Evolutionary conservation across 2,797 vertebrate genomes (phyloP).

Genomic region (Galago senegalensis): DNA sequence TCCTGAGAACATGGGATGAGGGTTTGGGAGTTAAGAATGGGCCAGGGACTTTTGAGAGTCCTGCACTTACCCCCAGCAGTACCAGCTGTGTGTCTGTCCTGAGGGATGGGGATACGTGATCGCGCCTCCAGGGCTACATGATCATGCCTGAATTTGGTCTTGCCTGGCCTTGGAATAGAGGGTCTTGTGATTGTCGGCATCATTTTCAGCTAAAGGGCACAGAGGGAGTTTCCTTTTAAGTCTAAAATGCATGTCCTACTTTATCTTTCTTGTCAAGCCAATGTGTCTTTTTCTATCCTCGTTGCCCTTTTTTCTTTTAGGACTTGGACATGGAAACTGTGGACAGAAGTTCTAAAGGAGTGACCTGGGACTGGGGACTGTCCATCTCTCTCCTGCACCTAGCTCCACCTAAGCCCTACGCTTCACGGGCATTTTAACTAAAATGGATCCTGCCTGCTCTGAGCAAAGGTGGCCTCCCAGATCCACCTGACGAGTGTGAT

Average conservation of each 20-base stretch:
- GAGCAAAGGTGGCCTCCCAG: conserved; percentile 55
- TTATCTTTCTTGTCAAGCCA: background rate
- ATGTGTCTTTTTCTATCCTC: background rate
- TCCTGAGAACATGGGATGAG: background rate
- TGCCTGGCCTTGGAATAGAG: background rate
- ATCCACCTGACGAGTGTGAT: background rate
- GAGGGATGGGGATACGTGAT: background rate
- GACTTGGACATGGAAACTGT: background rate
- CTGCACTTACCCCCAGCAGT: background rate
- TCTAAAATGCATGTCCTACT: background rate
- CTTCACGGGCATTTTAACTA: conserved; percentile 55
- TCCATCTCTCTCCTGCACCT: background rate
- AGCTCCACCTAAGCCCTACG: background rate
- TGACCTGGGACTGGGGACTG: background rate
- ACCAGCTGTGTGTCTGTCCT: background rate
- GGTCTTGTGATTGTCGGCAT: background rate
- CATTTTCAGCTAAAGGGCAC: background rate
- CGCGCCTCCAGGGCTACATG: background rate
- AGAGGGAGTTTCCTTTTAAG: background rate
- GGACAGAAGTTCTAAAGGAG: background rate
- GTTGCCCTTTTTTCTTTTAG: background rate
- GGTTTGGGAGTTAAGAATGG: too few species aligned
- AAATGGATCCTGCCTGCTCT: background rate
- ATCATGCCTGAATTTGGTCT: background rate
- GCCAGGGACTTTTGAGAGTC: background rate